Percentiles rank a stretch among this genome's conserved stretches.
phyloP scores from a whole-genome alignment of 2,797 vertebrate genomes.

The Catostomus latipinnis region DNA sequence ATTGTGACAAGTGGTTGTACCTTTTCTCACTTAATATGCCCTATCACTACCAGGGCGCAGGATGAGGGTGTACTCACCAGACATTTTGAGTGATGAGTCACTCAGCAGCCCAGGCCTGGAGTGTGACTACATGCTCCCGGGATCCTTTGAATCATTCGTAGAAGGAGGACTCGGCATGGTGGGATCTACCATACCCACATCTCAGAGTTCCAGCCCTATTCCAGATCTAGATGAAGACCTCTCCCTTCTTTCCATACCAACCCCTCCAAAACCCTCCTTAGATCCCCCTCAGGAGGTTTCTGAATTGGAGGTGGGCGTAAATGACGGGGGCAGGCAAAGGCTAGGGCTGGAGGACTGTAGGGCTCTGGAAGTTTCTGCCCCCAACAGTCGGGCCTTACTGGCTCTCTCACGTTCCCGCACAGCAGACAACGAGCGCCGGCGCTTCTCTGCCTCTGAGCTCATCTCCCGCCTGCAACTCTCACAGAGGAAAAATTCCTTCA shows the following conservation, averaged over 20 bases:
- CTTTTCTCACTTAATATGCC: slow-evolving; percentile 11
- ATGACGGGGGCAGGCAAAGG: slow-evolving; percentile 37
- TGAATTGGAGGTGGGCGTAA: slow-evolving; percentile 50
- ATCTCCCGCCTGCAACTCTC: slow-evolving; percentile 88
- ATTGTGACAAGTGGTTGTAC: neutral
- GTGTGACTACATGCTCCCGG: slow-evolving; percentile 77
- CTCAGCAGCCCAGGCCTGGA: slow-evolving; percentile 75
- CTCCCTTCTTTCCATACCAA: slow-evolving; percentile 12
- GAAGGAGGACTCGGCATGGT: slow-evolving; percentile 78
- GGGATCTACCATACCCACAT: slow-evolving; percentile 65
- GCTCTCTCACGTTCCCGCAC: slow-evolving; percentile 67
- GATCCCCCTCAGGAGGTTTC: slow-evolving; percentile 62
- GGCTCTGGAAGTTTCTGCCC: slow-evolving; percentile 52
- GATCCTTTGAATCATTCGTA: slow-evolving; percentile 78
- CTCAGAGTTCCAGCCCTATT: slow-evolving; percentile 61
- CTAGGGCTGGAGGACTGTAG: slow-evolving; percentile 53
- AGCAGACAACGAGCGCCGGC: slow-evolving; percentile 82
- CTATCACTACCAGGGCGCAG: slow-evolving; percentile 80
- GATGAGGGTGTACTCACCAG: slow-evolving; percentile 86
- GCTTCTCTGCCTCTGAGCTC: slow-evolving; percentile 90
- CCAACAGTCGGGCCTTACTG: slow-evolving; percentile 46
- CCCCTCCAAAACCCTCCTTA: slow-evolving; percentile 19
- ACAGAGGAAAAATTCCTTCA: slow-evolving; percentile 84
- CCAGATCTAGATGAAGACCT: slow-evolving; percentile 64
- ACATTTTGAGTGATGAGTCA: slow-evolving; percentile 78